Evolutionary conservation across 2,113 vertebrate genomes (phyloP).

Genomic region (Paramisgurnus dabryanus): DNA sequence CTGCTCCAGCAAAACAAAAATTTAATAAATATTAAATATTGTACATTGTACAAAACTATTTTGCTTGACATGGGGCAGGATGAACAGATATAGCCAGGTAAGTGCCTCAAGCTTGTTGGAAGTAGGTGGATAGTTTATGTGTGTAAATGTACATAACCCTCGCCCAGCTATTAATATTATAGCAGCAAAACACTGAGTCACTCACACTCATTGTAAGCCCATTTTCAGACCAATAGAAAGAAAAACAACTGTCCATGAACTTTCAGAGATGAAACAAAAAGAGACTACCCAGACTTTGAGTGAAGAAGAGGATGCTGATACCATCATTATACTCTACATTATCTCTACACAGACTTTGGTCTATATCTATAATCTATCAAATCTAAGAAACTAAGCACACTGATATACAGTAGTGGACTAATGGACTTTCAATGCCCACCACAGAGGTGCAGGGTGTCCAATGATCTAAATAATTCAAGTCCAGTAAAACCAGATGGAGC

Average conservation of each 20-base stretch:
- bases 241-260: conserved; percentile 38
- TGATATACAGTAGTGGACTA: background rate
- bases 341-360: background rate
- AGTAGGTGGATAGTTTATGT: conserved; percentile 2
- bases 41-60: background rate
- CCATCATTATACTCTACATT: background rate
- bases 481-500: background rate
- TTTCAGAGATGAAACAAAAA: background rate
- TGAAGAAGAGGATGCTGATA: background rate
- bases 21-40: background rate
- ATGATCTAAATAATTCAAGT: background rate
- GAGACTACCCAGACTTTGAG: background rate
- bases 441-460: no score
- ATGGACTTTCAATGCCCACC: background rate
- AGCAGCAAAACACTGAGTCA: conserved; percentile 59
- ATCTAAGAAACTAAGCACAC: background rate
- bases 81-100: background rate
- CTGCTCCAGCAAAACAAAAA: background rate
- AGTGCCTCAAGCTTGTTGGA: background rate
- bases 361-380: no score
- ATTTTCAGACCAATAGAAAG: conserved; percentile 46
- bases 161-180: conserved; percentile 66
- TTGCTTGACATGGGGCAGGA: background rate
- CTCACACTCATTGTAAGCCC: conserved; percentile 50
- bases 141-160: conserved; percentile 16